Evolutionary conservation across 2,888 invertebrate species (phyloP).

Genomic region (Pantelozetes paolii): DNA sequence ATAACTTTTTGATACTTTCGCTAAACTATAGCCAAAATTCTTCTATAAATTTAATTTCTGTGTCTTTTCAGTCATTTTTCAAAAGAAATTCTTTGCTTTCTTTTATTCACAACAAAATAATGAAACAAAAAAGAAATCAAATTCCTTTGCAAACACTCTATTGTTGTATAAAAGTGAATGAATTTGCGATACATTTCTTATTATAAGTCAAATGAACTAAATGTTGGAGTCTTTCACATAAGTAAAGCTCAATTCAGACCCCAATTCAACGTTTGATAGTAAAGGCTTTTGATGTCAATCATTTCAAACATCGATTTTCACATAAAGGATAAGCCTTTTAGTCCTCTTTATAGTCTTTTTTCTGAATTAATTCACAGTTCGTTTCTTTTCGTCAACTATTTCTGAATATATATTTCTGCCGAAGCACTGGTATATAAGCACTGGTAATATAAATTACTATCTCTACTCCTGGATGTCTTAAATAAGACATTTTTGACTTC

Average conservation of each 20-base stretch:
- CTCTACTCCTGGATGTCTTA: too few relatives aligned
- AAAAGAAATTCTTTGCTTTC: not conserved
- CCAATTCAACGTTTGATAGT: constrained; percentile 17
- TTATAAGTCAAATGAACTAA: constrained; percentile 22
- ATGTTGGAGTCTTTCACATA: not conserved
- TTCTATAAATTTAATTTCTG: not conserved
- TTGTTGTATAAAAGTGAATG: not conserved
- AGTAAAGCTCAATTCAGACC: too few relatives aligned
- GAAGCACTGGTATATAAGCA: too few relatives aligned
- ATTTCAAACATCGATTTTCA: constrained; percentile 24
- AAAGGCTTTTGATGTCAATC: constrained; percentile 32
- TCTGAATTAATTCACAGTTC: constrained; percentile 1
- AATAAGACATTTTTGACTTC: too few relatives aligned
- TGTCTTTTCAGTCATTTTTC: not conserved
- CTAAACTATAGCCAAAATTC: not conserved
- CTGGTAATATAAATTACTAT: too few relatives aligned
- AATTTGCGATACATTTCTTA: not conserved
- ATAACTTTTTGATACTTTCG: too few relatives aligned
- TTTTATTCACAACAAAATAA: not conserved
- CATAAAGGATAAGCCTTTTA: constrained; percentile 21
- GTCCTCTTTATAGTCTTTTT: not conserved
- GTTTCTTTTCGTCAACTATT: not conserved
- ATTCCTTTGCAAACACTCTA: too few relatives aligned
- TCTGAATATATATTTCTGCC: not conserved
- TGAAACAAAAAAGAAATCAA: not conserved